Percentiles rank a stretch among this genome's conserved stretches.
These are phyloP conservation scores for Nothocercus julius DNA, from an alignment of 2,113 vertebrate genomes.

Conservation along the genomic window DNA sequence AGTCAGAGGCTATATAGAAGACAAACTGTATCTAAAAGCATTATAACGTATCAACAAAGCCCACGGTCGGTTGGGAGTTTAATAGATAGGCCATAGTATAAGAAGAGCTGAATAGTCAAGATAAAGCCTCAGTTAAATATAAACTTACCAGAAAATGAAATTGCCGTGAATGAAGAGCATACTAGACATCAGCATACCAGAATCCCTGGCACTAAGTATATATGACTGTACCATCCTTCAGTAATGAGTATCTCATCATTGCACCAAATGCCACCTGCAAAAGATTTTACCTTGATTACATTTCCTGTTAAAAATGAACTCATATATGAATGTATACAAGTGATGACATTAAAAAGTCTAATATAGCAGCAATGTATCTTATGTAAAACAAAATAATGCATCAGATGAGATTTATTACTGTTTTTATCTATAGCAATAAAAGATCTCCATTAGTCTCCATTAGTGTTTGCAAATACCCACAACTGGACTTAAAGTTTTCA, in stretches of 20 bases:
- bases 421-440: not conserved
- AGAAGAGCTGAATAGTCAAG: not conserved
- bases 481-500: not conserved
- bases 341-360: not conserved
- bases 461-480: rapidly evolving
- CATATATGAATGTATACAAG: not conserved
- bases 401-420: not conserved
- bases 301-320: not conserved
- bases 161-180: not conserved
- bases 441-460: too few relatives aligned
- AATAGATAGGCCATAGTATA: not conserved
- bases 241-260: not conserved
- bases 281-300: not conserved
- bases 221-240: not conserved
- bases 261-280: not conserved
- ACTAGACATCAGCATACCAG: not conserved
- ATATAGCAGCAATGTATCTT: not conserved
- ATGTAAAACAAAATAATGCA: not conserved
- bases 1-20: not conserved
- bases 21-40: not conserved
- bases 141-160: not conserved
- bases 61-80: not conserved
- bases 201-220: not conserved
- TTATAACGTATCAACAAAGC: not conserved
- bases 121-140: not conserved